phyloP scores from a whole-genome alignment of 2,797 vertebrate species.

The Rhadinocentrus ornatus region DNA sequence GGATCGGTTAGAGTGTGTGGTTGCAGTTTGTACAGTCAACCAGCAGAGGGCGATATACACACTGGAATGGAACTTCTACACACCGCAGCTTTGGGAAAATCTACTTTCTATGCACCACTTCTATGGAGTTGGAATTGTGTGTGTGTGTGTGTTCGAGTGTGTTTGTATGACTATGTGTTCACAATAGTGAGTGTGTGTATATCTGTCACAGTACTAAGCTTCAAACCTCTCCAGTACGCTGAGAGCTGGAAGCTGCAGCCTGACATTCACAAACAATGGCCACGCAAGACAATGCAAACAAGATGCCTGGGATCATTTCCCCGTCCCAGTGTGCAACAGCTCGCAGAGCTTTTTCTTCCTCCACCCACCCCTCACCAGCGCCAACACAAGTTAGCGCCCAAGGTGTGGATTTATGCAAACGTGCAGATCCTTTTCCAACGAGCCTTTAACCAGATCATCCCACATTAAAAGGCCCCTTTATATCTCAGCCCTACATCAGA shows the following conservation, averaged over 20 bases:
- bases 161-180: neutral
- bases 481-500: conserved; percentile 49
- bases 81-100: conserved; percentile 51
- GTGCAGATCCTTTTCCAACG: conserved; percentile 43
- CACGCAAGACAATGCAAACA: conserved; percentile 75
- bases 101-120: conserved; percentile 50
- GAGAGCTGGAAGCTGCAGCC: conserved; percentile 65
- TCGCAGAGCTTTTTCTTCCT: conserved; percentile 51
- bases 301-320: conserved; percentile 72
- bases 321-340: conserved; percentile 63
- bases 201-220: conserved; percentile 50
- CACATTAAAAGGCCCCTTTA: conserved; percentile 48
- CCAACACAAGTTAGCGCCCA: conserved; percentile 60
- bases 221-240: conserved; percentile 63
- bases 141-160: conserved; percentile 1
- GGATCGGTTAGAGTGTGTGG: conserved; percentile 8
- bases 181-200: conserved; percentile 32
- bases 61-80: conserved; percentile 47
- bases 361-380: conserved; percentile 47
- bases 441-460: conserved; percentile 50
- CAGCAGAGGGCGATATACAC: conserved; percentile 75
- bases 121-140: conserved; percentile 39
- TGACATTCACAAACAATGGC: conserved; percentile 76
- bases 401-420: conserved; percentile 69
- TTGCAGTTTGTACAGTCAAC: conserved; percentile 35